Evolutionary conservation across 2,113 vertebrate species (phyloP).

Genomic region (Microtus pennsylvanicus): DNA sequence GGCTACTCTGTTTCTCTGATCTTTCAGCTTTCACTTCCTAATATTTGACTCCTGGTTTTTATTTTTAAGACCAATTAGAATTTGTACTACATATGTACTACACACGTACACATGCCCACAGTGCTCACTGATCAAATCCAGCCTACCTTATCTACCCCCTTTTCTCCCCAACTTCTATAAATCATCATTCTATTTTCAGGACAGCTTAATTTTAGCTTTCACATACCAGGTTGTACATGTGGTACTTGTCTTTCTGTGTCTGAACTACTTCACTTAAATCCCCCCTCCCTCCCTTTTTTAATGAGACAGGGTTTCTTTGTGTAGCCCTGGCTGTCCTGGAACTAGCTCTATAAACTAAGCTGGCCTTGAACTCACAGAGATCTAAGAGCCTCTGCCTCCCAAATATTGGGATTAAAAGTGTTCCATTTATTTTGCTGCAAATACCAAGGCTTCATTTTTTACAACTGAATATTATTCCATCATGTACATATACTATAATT

Average conservation of each 20-base stretch:
- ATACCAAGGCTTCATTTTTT: background rate
- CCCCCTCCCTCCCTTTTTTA: accelerated
- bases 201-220: background rate
- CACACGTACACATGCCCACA: too few species aligned
- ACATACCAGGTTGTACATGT: background rate
- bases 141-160: background rate
- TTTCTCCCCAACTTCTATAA: background rate
- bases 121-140: background rate
- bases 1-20: too few species aligned
- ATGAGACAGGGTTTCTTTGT: background rate
- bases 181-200: too few species aligned
- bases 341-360: background rate
- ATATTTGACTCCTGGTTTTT: too few species aligned
- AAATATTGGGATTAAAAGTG: background rate
- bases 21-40: too few species aligned
- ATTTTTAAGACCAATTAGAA: too few species aligned
- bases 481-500: background rate
- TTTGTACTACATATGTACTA: too few species aligned
- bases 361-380: background rate
- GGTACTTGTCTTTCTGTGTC: background rate
- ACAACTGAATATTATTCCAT: background rate
- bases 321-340: background rate
- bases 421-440: background rate
- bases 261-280: background rate
- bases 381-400: background rate